Base-by-base conservation (phyloP, 2,113 vertebrate genomes). In the Sceloporus tristichus region DNA sequence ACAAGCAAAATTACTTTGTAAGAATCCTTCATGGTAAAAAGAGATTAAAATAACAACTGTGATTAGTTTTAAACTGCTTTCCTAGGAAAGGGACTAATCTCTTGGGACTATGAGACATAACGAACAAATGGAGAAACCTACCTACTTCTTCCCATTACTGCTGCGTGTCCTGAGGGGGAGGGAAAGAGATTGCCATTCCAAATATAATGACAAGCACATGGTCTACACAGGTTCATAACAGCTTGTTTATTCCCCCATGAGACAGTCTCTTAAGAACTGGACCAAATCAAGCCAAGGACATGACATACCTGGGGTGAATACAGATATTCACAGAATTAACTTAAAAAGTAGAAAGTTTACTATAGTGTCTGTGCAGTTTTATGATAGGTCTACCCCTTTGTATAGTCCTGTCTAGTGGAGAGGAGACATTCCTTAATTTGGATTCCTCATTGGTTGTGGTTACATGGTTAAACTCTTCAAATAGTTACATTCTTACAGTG, bases 31-130 rank as follows among this genome's bases (percentile, higher is more conserved):
- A 93, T 93, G 87, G 94, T 93, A 93, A 93, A 92, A 88, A 93
- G 82, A 91, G 94, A 91, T 95, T 96, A 96, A 97, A 97, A 95
- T 96, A 95, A 95, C 93, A 95, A 96, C 92, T 89, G 89, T 84
- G 95, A 95, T 96, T 97, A 95, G 85, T 91, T 96, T 94, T 94
- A 96, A 95, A 95, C 94, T 95, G 91, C 91, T 96, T 95, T 94
- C 91, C 93, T 93, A 95, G 91, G 85, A 95, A 79, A 95, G 96
- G 90, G 91, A 91, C 93, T 91, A 93, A 86, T 94, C 94, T 95
- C 90, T 70, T 38, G 91, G 94, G 94, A 89, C 70, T 92, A 95
- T 86, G 86, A 91, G 93, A 87, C 90, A 79, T 82, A 92, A 88
- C 92, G 94, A 93, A 95, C 87, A 94, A 95, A 94, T 90, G 88